phyloP scores from a whole-genome alignment of 2,888 invertebrate species.

The Synanthedon tipuliformis region DNA sequence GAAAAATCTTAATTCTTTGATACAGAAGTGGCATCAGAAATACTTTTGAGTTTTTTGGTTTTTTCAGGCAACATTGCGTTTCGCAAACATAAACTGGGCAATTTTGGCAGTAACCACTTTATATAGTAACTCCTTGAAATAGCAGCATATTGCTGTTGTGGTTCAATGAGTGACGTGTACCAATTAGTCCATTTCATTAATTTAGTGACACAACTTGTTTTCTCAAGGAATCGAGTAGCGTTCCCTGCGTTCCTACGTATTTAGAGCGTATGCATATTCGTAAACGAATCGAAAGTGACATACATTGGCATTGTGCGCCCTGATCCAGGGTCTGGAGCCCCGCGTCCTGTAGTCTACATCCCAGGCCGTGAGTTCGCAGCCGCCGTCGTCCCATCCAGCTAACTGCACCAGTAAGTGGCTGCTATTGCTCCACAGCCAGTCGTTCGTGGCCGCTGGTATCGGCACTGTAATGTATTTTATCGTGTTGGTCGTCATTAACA shows the following conservation, averaged over 20 bases:
- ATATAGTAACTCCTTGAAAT: too few species aligned
- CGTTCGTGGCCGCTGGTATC: constrained; percentile 76
- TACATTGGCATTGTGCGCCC: constrained; percentile 42
- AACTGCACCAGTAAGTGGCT: constrained; percentile 82
- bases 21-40: too few species aligned
- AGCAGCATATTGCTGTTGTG: too few species aligned
- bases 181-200: background rate
- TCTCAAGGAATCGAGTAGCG: background rate
- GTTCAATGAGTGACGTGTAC: too few species aligned
- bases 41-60: too few species aligned
- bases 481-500: too few species aligned
- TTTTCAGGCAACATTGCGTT: too few species aligned
- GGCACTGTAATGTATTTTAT: constrained; percentile 53
- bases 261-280: too few species aligned
- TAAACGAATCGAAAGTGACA: constrained; percentile 2
- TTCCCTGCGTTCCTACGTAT: too few species aligned
- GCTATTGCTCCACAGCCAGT: constrained; percentile 83
- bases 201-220: background rate
- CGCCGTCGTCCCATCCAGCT: constrained; percentile 85
- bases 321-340: constrained; percentile 49
- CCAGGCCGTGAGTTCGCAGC: constrained; percentile 82
- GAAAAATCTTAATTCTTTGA: background rate
- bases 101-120: too few species aligned
- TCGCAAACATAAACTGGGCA: too few species aligned
- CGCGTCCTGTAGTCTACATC: constrained; percentile 78